These are phyloP conservation scores for Netelia fuscicornis DNA, from an alignment of 2,888 invertebrate genomes.

Conservation along the genomic window DNA sequence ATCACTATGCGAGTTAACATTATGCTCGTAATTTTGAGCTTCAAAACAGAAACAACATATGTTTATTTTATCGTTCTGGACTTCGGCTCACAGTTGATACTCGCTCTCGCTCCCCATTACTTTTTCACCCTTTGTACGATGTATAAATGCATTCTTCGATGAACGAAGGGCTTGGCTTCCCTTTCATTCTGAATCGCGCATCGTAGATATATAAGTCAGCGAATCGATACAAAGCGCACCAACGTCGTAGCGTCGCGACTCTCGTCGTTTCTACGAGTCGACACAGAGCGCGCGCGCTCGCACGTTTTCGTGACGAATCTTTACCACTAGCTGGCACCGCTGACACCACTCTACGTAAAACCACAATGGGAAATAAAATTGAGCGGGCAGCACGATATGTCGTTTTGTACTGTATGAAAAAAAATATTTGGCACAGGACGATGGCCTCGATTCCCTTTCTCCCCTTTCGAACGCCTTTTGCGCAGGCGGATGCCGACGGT, in stretches of 20 bases:
- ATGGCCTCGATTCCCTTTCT: neutral
- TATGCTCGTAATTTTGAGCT: neutral
- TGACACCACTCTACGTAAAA: neutral
- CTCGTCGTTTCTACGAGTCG: neutral
- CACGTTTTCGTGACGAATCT: neutral
- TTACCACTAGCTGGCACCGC: neutral
- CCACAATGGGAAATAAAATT: neutral
- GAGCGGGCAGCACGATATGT: neutral
- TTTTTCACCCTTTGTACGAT: neutral
- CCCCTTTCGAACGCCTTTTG: neutral
- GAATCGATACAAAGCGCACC: neutral
- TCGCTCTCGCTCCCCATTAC: neutral
- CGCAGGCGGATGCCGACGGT: neutral
- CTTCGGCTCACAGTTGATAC: slow-evolving; percentile 7
- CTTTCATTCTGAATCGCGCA: neutral
- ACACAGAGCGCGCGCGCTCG: neutral
- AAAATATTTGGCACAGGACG: neutral
- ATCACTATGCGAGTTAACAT: too few species aligned
- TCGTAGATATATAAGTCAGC: slow-evolving; percentile 7
- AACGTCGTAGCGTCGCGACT: neutral
- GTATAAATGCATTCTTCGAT: neutral
- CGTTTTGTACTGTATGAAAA: neutral
- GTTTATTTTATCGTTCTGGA: neutral
- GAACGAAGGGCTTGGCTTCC: slow-evolving; percentile 2
- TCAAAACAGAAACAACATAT: neutral